Evolutionary conservation across 2,888 invertebrate genomes (phyloP), one percentile per base, ranked within the genome.

Genomic region (Oscheius sp.): DNA sequence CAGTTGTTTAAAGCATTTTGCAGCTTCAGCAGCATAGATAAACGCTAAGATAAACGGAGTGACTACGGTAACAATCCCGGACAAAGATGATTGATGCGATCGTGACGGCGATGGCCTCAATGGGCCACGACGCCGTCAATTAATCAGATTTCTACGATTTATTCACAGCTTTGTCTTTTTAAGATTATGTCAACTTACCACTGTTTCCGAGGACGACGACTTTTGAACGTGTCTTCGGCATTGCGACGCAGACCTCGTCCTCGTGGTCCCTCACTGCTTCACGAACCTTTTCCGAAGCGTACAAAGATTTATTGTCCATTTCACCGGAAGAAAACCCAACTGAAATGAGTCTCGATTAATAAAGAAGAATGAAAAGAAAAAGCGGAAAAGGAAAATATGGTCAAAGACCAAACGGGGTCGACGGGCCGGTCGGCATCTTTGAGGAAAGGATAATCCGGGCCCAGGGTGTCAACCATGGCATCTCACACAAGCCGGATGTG

Each of bases 131-230:
- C n/a, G 35, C 45, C 41, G 61, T 41, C 61, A 23, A 61, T 43
- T 35, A 61, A 27, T 35, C 41, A 61, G 61, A 43, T 35, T 35
- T 35, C 35, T 35, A 35, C 35, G 35, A 35, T 35, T 35, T 35
- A 41, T 61, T 45, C 23, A 41, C 12, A n/a, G n/a, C 35, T 3
- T 35, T 23, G 27, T 25, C 27, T 29, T 58, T 58, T 55, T 7
- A 59, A 29, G 35, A 27, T 35, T 13, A 7, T 6, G 21, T 41
- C 35, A 41, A 69, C 70, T 59, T n/a, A 76, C 76, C 76, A 18
- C 79, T 79, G 70, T 80, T 69, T 1, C 82, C 82, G 13, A 82
- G 73, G 2, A 82, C 79, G 58, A 82, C 82, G 25, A 82, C 78
- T 46, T 82, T 82, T 1, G 78, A 76, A 35, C 75, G 75, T 18